phyloP scores from a whole-genome alignment of 1,140 invertebrate species.

The Pseudachorutes palmiensis region DNA sequence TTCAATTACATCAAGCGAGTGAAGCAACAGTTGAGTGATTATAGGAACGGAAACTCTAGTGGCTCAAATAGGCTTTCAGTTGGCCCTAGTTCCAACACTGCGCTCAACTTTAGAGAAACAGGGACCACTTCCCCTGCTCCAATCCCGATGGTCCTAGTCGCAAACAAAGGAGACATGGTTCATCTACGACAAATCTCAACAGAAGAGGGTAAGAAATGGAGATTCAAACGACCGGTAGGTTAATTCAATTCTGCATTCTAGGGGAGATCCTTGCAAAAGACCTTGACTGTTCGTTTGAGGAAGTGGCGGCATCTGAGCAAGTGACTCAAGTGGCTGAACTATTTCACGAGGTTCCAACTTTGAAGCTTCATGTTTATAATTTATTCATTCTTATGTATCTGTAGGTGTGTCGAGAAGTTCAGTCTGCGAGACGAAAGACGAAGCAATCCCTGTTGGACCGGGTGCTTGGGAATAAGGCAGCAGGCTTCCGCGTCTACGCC shows the following conservation, averaged over 20 bases:
- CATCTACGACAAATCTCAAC: conserved; percentile 78
- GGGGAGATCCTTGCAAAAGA: conserved; percentile 77
- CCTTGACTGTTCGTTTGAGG: conserved; percentile 76
- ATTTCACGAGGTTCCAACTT: conserved; percentile 59
- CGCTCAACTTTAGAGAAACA: conserved; percentile 13
- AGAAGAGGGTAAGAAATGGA: conserved; percentile 66
- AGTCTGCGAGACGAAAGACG: conserved; percentile 63
- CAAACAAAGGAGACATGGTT: conserved; percentile 86
- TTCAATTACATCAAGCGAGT: conserved; percentile 74
- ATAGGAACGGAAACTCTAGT: conserved; percentile 23
- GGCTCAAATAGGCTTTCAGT: conserved; percentile 21
- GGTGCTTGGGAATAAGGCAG: conserved; percentile 66
- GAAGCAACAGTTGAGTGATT: conserved; percentile 58
- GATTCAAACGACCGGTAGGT: not conserved
- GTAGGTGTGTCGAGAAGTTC: conserved; percentile 59
- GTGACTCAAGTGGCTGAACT: conserved; percentile 63
- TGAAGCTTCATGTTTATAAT: too few species aligned
- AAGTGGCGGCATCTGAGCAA: conserved; percentile 81
- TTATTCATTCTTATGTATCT: not conserved
- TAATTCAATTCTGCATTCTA: conserved; percentile 31
- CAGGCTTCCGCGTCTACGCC: conserved; percentile 59
- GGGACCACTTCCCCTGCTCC: conserved; percentile 32
- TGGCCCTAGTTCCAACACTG: conserved; percentile 9
- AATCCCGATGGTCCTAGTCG: conserved; percentile 64
- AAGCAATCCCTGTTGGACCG: conserved; percentile 72